These are phyloP conservation scores for Heteromurus nitidus DNA, from an alignment of 2,888 invertebrate genomes.

Conservation along the genomic window DNA sequence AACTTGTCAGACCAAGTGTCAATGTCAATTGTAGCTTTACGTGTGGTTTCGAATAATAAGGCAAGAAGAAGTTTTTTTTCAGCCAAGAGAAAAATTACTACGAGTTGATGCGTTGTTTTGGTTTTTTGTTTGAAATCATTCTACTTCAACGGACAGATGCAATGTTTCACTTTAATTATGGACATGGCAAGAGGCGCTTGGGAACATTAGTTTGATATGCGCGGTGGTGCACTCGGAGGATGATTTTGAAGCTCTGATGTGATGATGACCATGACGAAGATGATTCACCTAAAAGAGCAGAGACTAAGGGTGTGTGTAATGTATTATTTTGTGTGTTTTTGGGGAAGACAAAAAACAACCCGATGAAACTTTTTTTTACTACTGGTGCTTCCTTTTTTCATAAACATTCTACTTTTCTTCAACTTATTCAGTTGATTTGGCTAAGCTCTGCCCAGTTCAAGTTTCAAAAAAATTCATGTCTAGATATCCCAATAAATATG, in stretches of 20 bases:
- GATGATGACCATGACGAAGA: no score
- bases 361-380: not conserved
- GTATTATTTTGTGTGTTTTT: no score
- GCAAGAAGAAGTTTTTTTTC: not conserved
- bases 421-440: not conserved
- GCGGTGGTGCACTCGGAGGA: no score
- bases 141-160: not conserved
- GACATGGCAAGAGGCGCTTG: no score
- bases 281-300: no score
- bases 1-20: constrained; percentile 42
- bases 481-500: not conserved
- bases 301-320: no score
- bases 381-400: not conserved
- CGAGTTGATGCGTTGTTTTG: not conserved
- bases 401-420: not conserved
- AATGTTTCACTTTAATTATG: constrained; percentile 25
- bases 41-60: constrained; percentile 36
- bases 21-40: constrained; percentile 34
- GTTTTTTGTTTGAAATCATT: not conserved
- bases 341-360: no score
- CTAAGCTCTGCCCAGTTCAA: constrained; percentile 5
- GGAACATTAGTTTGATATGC: no score
- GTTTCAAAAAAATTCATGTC: not conserved
- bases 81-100: not conserved
- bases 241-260: no score